Base-by-base conservation (phyloP, 1,140 invertebrate species). In the Tetramorium simillimum region DNA sequence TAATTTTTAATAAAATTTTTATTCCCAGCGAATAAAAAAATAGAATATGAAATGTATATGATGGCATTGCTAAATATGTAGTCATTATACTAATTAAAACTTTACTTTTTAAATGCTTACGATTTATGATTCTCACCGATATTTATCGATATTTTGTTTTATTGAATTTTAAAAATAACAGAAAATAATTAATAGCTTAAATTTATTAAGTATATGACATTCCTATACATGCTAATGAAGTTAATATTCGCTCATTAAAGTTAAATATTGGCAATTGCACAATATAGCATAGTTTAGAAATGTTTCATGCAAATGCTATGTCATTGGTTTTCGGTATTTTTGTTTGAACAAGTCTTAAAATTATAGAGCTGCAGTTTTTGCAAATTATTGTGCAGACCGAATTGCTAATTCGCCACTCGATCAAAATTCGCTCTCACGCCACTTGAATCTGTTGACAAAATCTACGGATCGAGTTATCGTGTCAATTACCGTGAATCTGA, bases 381-480 rank as follows among this genome's bases (percentile, higher is more conserved):
- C 28, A 51, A 24, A 80, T 80, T 80, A 51, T 67, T 49, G 14
- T 51, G 43, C 28, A 1, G 56, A 37, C n/a, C 10, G 40, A 21
- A 33, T 77, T 33, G 28, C n/a, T 78, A 78, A 80, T 80, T 67
- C 43, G 24, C 51, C 6, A 21, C 7, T 37, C 24, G n/a, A 80
- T 80, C 77, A 67, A 78, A 78, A 67, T 80, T 24, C 28, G 18
- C 9, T 67, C 62, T 80, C 76, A 78, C 60, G 43, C 14, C 9
- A 3, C 10, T 18, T 49, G 43, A 65, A 21, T 67, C 37, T 51
- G 14, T 67, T n/a, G 43, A 65, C 51, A 53, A 65, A 33, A n/a
- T 53, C 12, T 18, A 16, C 28, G 7, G 14, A 51, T 40, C 76
- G n/a, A 33, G n/a, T 28, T 37, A 67, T 80, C 24, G n/a, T 56